Conservation (phyloP, 2,888 invertebrate species). For the Mimumesa dahlbomi region DNA sequence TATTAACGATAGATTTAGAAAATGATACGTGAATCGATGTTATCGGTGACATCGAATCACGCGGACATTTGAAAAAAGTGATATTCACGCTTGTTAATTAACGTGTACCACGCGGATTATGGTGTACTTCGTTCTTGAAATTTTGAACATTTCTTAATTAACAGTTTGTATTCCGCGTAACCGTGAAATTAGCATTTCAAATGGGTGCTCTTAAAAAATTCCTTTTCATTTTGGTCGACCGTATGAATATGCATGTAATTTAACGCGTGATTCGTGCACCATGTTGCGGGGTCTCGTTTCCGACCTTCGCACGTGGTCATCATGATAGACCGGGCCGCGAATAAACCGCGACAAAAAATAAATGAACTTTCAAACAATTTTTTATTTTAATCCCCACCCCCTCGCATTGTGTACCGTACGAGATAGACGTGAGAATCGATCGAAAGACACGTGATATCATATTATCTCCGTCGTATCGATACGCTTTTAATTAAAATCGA, state of each 20-base stretch:
- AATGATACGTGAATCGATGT: too few relatives aligned
- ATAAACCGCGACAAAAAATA: background rate
- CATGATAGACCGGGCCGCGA: background rate
- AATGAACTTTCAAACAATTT: background rate
- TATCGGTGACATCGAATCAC: too few relatives aligned
- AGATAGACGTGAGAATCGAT: too few relatives aligned
- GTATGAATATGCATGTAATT: constrained; percentile 18
- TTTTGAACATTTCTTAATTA: constrained; percentile 8
- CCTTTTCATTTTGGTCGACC: constrained; percentile 11
- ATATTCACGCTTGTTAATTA: too few relatives aligned
- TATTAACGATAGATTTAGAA: too few relatives aligned
- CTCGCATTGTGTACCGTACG: too few relatives aligned
- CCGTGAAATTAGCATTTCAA: constrained; percentile 23
- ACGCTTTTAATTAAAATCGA: background rate
- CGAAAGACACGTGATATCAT: too few relatives aligned
- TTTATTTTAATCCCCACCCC: background rate
- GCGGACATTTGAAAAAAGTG: too few relatives aligned
- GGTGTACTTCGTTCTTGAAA: too few relatives aligned
- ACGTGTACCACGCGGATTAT: too few relatives aligned
- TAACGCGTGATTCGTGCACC: background rate
- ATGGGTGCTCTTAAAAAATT: background rate
- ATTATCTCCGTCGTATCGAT: constrained; percentile 3
- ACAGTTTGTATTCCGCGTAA: constrained; percentile 2
- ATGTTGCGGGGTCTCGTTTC: background rate
- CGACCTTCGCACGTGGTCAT: background rate